A percentile compares a stretch with the other conserved stretches of the same genome.
Conservation (phyloP, 92 coral and sea anemone genomes). For the Meandrina meandrites region DNA sequence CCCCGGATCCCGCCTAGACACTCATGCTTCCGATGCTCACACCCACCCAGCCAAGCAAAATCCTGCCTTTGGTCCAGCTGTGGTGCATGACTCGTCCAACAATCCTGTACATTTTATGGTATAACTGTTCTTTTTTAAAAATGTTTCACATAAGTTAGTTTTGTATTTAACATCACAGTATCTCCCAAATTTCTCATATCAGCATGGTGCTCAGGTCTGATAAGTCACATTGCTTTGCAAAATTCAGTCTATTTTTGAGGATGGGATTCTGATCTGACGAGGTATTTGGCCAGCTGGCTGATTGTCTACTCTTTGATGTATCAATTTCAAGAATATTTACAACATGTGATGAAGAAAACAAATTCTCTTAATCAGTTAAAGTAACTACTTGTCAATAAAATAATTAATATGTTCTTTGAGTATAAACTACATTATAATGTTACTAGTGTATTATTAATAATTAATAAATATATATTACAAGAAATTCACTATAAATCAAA, state of each 20-base stretch:
- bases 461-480: not conserved
- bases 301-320: not conserved
- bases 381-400: not conserved
- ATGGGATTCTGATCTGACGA: not conserved
- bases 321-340: not conserved
- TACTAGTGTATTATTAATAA: not conserved
- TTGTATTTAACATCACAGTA: not conserved
- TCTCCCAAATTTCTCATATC: not conserved
- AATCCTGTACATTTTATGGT: not conserved
- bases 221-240: not conserved
- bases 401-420: not conserved
- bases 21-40: too few species aligned
- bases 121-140: not conserved
- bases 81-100: not conserved
- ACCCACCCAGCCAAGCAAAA: too few species aligned
- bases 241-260: not conserved
- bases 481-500: slow-evolving; percentile 63
- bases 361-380: not conserved
- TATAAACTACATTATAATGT: not conserved
- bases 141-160: not conserved
- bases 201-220: not conserved
- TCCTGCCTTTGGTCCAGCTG: not conserved
- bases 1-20: too few species aligned
- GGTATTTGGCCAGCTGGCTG: not conserved
- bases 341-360: not conserved